Evolutionary conservation across 1,140 invertebrate genomes (phyloP), one percentile per base, ranked within the genome.

Genomic region (Hylaeus volcanicus): DNA sequence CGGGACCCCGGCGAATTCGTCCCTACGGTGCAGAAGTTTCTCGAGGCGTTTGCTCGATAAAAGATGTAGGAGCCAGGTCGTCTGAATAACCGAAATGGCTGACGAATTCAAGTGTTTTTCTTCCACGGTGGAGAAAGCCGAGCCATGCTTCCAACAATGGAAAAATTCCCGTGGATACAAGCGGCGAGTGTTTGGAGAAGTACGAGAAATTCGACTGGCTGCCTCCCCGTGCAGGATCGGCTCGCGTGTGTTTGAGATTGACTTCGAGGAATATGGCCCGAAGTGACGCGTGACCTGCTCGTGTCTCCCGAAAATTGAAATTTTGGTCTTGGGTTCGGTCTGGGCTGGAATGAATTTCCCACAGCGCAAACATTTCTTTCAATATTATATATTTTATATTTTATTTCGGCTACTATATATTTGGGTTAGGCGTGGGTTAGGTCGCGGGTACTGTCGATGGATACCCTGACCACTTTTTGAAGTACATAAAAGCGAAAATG

Each of bases 31-130:
- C 6, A 26, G n/a, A 15, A n/a, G 5, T 60, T 26, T 26, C n/a
- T 60, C 58, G 8, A 6, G n/a, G 26, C 5, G 58, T 5, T 60
- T 60, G 58, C 37, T 26, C 58, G 6, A 26, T 60, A 60, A 60
- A 60, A 60, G n/a, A 37, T 37, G n/a, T n/a, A 37, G 26, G 12
- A 37, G n/a, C 37, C 58, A 60, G 5, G 12, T 3, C 5, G 58
- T 37, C 58, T 37, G 58, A 37, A 60, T 37, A 37, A 60, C 2
- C 58, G 58, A 26, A 60, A 60, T 58, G 15, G 56, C 58, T 60
- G 58, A n/a, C 58, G 58, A 60, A 60, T 60, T 60, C 58, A 26
- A 26, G n/a, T 60, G 58, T 60, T 60, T 60, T 60, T 60, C 58
- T 60, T 60, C 58, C n/a, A 12, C 58, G 58, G n/a, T 26, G 37